Evolutionary conservation across 1,140 invertebrate species (phyloP).

Genomic region (Zaprionus vittiger): DNA sequence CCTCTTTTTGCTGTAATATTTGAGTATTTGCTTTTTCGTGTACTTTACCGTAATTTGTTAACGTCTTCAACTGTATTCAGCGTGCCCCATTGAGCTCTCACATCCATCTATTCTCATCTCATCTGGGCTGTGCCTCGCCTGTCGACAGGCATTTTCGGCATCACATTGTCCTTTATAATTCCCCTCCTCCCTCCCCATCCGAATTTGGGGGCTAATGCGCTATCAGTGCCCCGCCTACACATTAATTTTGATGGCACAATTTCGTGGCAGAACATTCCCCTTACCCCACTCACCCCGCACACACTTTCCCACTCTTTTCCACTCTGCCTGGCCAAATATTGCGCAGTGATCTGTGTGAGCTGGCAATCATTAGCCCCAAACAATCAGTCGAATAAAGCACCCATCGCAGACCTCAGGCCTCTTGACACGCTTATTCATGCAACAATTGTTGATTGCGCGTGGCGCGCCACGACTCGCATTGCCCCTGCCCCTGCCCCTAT

Average conservation of each 20-base stretch:
- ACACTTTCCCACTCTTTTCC: background rate
- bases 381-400: slow-evolving; percentile 36
- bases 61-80: background rate
- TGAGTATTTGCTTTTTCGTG: slow-evolving; percentile 7
- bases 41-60: slow-evolving; percentile 5
- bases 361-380: slow-evolving; percentile 74
- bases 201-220: slow-evolving; percentile 28
- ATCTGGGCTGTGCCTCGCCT: slow-evolving; percentile 5
- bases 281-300: background rate
- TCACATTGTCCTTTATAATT: slow-evolving; percentile 37
- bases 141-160: slow-evolving; percentile 23
- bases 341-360: slow-evolving; percentile 74
- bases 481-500: background rate
- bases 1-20: slow-evolving; percentile 1
- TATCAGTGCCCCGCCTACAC: slow-evolving; percentile 46
- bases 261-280: slow-evolving; percentile 48
- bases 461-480: slow-evolving; percentile 11
- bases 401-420: background rate
- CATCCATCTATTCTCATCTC: slow-evolving; percentile 25
- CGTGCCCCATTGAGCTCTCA: background rate
- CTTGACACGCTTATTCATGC: slow-evolving; percentile 62
- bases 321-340: slow-evolving; percentile 32
- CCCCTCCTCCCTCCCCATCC: background rate
- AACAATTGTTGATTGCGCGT: slow-evolving; percentile 78
- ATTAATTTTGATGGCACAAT: slow-evolving; percentile 81